Conservation (phyloP, 2,797 vertebrate genomes). For the Lagocephalus sceleratus region DNA sequence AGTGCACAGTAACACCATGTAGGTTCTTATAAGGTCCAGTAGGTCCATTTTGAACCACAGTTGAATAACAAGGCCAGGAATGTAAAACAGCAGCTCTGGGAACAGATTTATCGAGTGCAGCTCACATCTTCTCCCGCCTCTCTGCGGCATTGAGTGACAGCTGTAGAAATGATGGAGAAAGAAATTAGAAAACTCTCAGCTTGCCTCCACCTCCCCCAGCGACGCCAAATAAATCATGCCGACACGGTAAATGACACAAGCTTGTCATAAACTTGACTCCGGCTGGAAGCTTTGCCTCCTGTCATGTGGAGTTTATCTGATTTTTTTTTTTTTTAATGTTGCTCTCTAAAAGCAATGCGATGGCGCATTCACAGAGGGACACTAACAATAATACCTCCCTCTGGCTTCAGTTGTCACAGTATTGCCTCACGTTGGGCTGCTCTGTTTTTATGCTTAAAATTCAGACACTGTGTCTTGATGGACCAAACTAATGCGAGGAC, state of each 20-base stretch:
- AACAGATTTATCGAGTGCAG: conserved; percentile 32
- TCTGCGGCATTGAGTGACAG: conserved; percentile 53
- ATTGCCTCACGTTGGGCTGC: conserved; percentile 33
- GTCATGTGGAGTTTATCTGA: conserved; percentile 62
- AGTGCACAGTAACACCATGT: no score
- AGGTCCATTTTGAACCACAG: no score
- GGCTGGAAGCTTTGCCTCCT: conserved; percentile 44
- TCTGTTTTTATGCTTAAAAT: conserved; percentile 49
- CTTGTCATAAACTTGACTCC: conserved; percentile 49
- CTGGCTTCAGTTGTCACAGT: conserved; percentile 41
- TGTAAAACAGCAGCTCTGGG: conserved; percentile 34
- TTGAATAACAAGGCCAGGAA: conserved; percentile 28
- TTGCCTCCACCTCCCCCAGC: conserved; percentile 22
- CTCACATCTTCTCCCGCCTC: conserved; percentile 23
- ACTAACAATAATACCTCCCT: conserved; percentile 59
- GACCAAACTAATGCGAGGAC: conserved; percentile 2
- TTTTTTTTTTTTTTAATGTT: conserved; percentile 22
- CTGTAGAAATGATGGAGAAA: conserved; percentile 50
- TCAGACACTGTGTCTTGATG: conserved; percentile 48
- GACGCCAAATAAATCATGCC: conserved; percentile 53
- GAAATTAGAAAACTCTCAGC: conserved; percentile 51
- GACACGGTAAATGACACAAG: conserved; percentile 50
- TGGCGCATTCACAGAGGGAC: conserved; percentile 42
- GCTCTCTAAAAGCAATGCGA: conserved; percentile 29
- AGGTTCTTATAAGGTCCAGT: no score